Evolutionary conservation across 2,113 vertebrate genomes (phyloP).

Genomic region (Nerophis lumbriciformis): DNA sequence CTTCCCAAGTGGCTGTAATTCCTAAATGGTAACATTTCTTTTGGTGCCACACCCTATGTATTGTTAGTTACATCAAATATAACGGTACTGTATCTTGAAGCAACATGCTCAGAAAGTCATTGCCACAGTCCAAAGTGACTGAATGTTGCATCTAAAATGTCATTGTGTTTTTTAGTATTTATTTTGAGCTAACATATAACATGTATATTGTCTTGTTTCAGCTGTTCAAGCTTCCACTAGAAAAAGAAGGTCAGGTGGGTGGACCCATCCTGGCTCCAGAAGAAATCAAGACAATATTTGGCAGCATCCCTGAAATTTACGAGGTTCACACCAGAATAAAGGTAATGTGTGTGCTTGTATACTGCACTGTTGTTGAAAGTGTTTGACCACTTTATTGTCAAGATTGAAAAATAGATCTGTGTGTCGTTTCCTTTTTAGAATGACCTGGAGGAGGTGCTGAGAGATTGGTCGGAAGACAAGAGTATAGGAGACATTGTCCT

Average conservation of each 20-base stretch:
- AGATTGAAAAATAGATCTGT: neutral
- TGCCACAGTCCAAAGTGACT: too few relatives aligned
- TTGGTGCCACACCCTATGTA: too few relatives aligned
- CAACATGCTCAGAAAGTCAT: too few relatives aligned
- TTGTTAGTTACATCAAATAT: too few relatives aligned
- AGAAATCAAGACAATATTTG: constrained; percentile 97
- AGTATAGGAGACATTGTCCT: constrained; percentile 92
- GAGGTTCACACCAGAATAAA: constrained; percentile 95
- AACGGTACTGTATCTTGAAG: too few relatives aligned
- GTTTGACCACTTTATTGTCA: neutral
- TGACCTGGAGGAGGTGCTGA: constrained; percentile 89
- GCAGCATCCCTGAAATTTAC: constrained; percentile 95
- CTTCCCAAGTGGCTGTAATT: too few relatives aligned
- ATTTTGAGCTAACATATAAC: neutral
- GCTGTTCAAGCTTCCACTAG: constrained; percentile 92
- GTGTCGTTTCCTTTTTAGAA: constrained; percentile 58
- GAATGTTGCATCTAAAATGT: neutral
- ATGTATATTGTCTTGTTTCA: constrained; percentile 36
- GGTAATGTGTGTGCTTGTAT: constrained; percentile 55
- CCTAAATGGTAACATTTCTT: too few relatives aligned
- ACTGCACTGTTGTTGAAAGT: neutral
- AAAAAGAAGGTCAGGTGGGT: constrained; percentile 91
- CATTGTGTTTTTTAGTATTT: neutral
- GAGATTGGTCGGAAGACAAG: constrained; percentile 88
- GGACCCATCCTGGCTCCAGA: constrained; percentile 94